phyloP scores from a whole-genome alignment of 1,140 invertebrate species.

The Tetragonula clypearis region DNA sequence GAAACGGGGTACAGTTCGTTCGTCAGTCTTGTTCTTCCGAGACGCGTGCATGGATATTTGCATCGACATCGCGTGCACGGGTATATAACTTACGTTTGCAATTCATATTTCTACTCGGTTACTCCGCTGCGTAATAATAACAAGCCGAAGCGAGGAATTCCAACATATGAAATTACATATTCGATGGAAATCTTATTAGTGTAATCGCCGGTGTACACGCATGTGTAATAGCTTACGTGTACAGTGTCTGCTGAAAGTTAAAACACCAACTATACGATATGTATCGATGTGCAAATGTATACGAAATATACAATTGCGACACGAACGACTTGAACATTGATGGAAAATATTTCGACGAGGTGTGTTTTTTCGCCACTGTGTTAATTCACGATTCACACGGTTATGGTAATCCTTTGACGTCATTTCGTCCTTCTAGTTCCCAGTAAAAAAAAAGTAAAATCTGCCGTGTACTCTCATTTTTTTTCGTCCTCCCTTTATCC shows the following conservation, averaged over 20 bases:
- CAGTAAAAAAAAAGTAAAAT: not conserved
- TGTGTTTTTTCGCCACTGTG: no score
- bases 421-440: not conserved
- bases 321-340: no score
- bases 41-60: not conserved
- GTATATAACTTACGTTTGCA: not conserved
- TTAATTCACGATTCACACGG: not conserved
- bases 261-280: no score
- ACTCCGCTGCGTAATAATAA: not conserved
- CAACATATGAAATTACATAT: not conserved
- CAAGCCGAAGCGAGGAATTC: not conserved
- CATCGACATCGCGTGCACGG: no score
- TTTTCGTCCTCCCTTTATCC: not conserved
- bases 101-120: not conserved
- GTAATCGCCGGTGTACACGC: not conserved
- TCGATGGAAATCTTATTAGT: not conserved
- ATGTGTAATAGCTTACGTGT: not conserved
- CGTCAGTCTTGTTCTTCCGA: no score
- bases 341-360: no score
- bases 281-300: no score
- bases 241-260: no score
- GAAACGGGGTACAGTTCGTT: no score
- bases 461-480: not conserved
- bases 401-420: not conserved
- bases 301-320: no score